A percentile compares a stretch with the other conserved stretches of the same genome.
phyloP scores from a whole-genome alignment of 2,797 vertebrate genomes.

The Nothura maculosa region DNA sequence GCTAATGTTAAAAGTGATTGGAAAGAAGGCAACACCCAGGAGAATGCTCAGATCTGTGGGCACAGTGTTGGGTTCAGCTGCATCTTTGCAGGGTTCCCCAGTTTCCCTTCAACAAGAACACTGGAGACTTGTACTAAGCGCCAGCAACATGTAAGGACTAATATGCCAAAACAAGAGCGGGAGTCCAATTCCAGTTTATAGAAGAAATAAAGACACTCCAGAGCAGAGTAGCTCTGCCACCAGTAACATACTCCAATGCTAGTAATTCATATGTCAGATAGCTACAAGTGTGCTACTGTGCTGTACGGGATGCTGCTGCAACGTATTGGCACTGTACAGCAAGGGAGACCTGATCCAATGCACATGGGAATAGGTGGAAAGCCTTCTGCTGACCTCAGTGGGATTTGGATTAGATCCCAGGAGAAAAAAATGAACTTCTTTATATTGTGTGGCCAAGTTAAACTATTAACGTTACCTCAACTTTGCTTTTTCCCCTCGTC shows the following conservation, averaged over 20 bases:
- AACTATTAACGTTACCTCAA: slow-evolving; percentile 47
- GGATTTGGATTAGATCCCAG: slow-evolving; percentile 49
- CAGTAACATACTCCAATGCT: not conserved
- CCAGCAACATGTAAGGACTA: not conserved
- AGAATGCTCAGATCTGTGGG: not conserved
- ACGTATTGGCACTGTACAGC: not conserved
- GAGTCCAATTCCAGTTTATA: not conserved
- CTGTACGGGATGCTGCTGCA: not conserved
- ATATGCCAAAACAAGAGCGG: not conserved
- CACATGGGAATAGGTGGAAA: slow-evolving; percentile 32
- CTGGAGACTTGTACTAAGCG: not conserved
- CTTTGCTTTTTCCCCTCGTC: not conserved
- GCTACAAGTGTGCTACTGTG: not conserved
- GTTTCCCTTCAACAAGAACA: not conserved
- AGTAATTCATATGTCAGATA: rapidly evolving
- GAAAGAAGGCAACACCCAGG: slow-evolving; percentile 57
- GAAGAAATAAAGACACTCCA: not conserved
- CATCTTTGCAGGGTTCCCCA: not conserved
- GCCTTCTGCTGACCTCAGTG: slow-evolving; percentile 28
- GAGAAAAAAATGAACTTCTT: slow-evolving; percentile 12
- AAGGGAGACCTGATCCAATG: not conserved
- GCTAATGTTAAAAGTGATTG: slow-evolving; percentile 65
- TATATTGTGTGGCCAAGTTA: slow-evolving; percentile 51
- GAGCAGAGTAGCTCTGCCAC: not conserved
- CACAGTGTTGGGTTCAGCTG: not conserved